These are phyloP conservation scores for Cynopterus sphinx DNA, from an alignment of 2,797 vertebrate genomes.

Conservation along the genomic window DNA sequence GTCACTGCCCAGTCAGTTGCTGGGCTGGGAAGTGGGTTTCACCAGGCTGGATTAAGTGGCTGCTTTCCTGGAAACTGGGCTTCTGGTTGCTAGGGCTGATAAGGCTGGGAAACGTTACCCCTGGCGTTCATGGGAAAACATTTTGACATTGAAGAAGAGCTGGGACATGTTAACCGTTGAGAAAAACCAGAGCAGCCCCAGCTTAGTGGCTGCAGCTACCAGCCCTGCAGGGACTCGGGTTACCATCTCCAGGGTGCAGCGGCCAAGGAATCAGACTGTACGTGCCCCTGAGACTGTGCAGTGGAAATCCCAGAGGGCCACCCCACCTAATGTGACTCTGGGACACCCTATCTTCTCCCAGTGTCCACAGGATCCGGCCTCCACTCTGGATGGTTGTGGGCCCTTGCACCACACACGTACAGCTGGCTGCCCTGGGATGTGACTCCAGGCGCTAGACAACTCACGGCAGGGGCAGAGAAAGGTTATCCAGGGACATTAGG, in stretches of 20 bases:
- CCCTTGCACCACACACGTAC: neutral
- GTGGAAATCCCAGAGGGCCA: neutral
- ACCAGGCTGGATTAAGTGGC: conserved; percentile 78
- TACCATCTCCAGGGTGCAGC: conserved; percentile 37
- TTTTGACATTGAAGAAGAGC: conserved; percentile 32
- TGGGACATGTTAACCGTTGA: conserved; percentile 31
- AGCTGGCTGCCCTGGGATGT: conserved; percentile 20
- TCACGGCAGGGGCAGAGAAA: neutral
- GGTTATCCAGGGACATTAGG: neutral
- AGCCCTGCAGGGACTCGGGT: conserved; percentile 24
- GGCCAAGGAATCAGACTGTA: neutral
- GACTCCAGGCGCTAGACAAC: neutral
- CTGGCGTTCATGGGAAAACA: conserved; percentile 40
- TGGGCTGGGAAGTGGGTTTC: conserved; percentile 77
- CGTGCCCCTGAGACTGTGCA: conserved; percentile 48
- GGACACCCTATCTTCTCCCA: conserved; percentile 38
- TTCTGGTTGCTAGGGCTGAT: conserved; percentile 76
- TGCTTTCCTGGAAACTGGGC: conserved; percentile 79
- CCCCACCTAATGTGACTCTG: neutral
- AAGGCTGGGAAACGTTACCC: conserved; percentile 61
- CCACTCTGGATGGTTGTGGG: neutral
- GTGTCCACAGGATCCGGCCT: conserved; percentile 40
- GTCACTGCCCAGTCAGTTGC: conserved; percentile 66
- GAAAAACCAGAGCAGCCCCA: conserved; percentile 33
- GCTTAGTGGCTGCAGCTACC: neutral